These are phyloP conservation scores for Hemibagrus guttatus DNA, from an alignment of 2,797 vertebrate species.

Conservation along the genomic window DNA sequence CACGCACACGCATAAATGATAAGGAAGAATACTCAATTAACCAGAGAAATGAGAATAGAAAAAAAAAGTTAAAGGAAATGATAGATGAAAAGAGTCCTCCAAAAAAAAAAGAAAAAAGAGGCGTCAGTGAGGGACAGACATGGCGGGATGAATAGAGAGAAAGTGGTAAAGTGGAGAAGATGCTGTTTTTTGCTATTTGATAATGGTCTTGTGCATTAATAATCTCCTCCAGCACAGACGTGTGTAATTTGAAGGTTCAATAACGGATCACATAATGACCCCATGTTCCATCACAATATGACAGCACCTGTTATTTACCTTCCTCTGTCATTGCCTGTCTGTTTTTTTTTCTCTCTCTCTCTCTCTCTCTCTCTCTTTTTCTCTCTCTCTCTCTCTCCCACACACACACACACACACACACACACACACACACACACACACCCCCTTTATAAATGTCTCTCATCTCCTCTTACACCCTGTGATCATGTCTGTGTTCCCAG, in stretches of 20 bases:
- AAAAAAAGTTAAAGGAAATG: neutral
- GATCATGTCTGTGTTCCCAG: conserved; percentile 68
- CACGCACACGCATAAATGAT: neutral
- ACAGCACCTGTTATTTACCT: conserved; percentile 49
- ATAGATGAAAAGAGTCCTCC: conserved; percentile 14
- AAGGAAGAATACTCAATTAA: neutral
- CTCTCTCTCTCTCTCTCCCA: neutral
- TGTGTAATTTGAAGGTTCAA: conserved; percentile 78
- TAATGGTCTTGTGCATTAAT: conserved; percentile 71
- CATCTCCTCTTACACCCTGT: conserved; percentile 65
- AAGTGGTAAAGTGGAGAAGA: conserved; percentile 26
- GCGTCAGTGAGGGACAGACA: neutral
- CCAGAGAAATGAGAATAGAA: neutral
- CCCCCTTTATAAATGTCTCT: conserved; percentile 59
- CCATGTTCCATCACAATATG: conserved; percentile 72
- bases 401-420: neutral
- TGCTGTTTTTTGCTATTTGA: conserved; percentile 62
- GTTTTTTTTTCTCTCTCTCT: neutral
- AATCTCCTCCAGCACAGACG: conserved; percentile 74
- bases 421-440: conserved; percentile 32
- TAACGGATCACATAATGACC: conserved; percentile 75
- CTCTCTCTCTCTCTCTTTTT: neutral
- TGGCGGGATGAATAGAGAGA: neutral
- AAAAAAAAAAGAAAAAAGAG: no score
- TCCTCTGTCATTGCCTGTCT: conserved; percentile 7